A percentile compares a stretch with the other conserved stretches of the same genome.
Conservation (phyloP, 2,113 vertebrate species). For the Lepus timidus region DNA sequence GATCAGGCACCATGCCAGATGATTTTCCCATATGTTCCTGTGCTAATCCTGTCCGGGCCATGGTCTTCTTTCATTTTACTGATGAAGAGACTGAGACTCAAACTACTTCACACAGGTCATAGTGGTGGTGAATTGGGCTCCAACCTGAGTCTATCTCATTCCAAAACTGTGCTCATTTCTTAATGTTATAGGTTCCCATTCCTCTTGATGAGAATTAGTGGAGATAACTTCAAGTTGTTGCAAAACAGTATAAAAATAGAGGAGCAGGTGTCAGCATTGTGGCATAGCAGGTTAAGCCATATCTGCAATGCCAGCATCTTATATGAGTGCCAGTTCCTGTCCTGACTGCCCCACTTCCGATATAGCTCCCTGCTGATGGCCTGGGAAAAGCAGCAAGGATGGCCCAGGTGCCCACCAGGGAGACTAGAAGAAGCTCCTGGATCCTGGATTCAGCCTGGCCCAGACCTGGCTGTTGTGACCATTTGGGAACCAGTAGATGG, state of each 20-base stretch:
- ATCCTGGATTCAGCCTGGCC: no score
- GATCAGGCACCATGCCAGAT: neutral
- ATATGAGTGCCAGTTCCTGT: no score
- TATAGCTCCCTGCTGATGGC: no score
- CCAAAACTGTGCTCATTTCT: neutral
- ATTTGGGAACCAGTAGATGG: no score
- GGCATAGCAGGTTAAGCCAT: no score
- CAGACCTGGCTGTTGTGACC: no score
- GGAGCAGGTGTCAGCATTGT: neutral
- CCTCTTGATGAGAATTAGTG: constrained; percentile 8
- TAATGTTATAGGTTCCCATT: neutral
- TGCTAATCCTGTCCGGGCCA: neutral
- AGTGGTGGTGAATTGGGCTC: constrained; percentile 11
- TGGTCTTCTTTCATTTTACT: neutral
- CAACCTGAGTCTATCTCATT: neutral
- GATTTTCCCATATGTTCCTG: neutral
- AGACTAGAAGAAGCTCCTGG: no score
- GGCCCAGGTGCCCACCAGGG: no score
- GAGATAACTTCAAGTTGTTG: neutral
- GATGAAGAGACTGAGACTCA: neutral
- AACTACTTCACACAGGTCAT: constrained; percentile 15
- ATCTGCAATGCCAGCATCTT: no score
- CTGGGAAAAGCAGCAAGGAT: no score
- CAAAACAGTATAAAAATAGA: neutral
- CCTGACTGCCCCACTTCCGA: no score